Conservation (phyloP, 2,888 invertebrate species). For the Belgica antarctica region DNA sequence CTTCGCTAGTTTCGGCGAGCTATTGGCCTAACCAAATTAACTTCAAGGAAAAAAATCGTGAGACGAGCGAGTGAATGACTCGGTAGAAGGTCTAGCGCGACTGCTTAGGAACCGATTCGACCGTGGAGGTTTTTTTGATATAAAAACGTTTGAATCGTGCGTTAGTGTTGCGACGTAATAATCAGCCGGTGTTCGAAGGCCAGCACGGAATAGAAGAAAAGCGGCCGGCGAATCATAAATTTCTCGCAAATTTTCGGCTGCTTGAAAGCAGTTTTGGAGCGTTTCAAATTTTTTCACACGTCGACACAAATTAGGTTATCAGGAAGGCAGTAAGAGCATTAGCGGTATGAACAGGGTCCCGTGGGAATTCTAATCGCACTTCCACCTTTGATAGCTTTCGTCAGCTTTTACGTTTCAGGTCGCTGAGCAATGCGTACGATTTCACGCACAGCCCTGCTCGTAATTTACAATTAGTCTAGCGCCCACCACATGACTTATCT, state of each 20-base stretch:
- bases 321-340: too few species aligned
- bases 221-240: slow-evolving; percentile 9
- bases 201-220: not conserved
- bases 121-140: slow-evolving; percentile 4
- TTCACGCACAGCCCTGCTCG: too few species aligned
- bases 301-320: too few species aligned
- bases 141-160: not conserved
- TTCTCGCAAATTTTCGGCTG: not conserved
- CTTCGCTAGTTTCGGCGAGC: not conserved
- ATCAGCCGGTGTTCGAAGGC: slow-evolving; percentile 17
- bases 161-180: not conserved
- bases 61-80: slow-evolving; percentile 34
- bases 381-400: too few species aligned
- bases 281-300: slow-evolving; percentile 9
- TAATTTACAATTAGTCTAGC: not conserved
- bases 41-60: slow-evolving; percentile 11
- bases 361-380: too few species aligned
- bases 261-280: not conserved
- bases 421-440: too few species aligned
- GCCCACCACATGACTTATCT: not conserved
- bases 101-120: slow-evolving; percentile 31
- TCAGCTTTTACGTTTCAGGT: too few species aligned
- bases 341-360: not conserved
- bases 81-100: slow-evolving; percentile 33
- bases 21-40: not conserved